Conservation (phyloP, 2,113 vertebrate genomes). For the Hippocampus zosterae region DNA sequence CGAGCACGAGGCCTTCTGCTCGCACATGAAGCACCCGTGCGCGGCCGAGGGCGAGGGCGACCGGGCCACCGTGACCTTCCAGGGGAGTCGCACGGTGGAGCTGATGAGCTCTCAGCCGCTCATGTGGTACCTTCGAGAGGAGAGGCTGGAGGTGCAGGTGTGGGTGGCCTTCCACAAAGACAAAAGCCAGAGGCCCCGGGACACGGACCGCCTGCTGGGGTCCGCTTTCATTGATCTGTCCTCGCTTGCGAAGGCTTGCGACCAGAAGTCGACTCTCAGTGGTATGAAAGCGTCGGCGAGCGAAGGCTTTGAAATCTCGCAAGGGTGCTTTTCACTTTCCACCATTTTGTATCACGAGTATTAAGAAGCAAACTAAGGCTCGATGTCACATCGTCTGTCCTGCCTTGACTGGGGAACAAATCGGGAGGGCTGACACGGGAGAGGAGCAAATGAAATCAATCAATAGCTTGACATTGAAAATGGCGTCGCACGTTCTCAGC, state of each 20-base stretch:
- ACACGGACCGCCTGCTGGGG: slow-evolving; percentile 85
- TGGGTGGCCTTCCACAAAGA: slow-evolving; percentile 86
- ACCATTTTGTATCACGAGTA: too few species aligned
- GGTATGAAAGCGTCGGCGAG: slow-evolving; percentile 70
- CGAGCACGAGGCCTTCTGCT: slow-evolving; percentile 77
- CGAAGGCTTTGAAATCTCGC: too few species aligned
- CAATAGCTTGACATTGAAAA: too few species aligned
- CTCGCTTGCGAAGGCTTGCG: slow-evolving; percentile 63
- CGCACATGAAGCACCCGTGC: slow-evolving; percentile 75
- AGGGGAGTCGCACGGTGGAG: slow-evolving; percentile 66
- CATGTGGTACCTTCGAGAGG: slow-evolving; percentile 88
- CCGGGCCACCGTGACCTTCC: slow-evolving; percentile 74
- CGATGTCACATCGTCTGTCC: too few species aligned
- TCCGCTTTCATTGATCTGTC: slow-evolving; percentile 84
- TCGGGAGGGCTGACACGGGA: too few species aligned
- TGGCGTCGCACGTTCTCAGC: too few species aligned
- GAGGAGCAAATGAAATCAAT: too few species aligned
- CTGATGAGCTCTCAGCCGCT: slow-evolving; percentile 76
- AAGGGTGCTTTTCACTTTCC: too few species aligned
- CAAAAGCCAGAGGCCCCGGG: slow-evolving; percentile 74
- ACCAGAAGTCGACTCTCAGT: slow-evolving; percentile 74
- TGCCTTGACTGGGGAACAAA: too few species aligned
- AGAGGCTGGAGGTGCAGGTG: slow-evolving; percentile 87
- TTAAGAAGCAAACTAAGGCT: too few species aligned
- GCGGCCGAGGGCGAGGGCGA: slow-evolving; percentile 49